Base-by-base conservation (phyloP, 2,797 vertebrate species). In the Poecile montanus region DNA sequence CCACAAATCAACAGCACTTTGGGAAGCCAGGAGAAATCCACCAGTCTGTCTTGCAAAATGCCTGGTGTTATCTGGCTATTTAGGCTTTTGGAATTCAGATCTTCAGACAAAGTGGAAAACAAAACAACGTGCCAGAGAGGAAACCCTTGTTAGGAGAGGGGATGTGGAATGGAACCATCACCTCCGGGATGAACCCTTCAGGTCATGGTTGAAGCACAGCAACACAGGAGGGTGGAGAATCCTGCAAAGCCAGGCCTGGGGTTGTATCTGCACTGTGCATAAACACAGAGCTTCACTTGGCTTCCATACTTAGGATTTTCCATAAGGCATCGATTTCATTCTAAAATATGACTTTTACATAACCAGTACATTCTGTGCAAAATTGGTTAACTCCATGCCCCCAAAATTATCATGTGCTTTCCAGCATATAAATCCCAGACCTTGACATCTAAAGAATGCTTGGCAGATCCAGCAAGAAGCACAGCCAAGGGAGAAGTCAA, bases 371-470 rank as follows among this genome's bases (percentile, higher is more conserved):
- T 86, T 88, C 85, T 93, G 91, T 94, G 88, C 89, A 85, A 96
- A 89, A 85, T 50, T 71, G 88, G 92, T 77, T 81, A 87, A 94
- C 91, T 97, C 87, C 67, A 2, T 58, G 10, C 53, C 84, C 93
- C 96, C 80, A 66, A 94, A 97, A 97, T 94, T 93, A 96, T 79
- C 79, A 86, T 88, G 95, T 2, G 13, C 82, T 93, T 97, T 91
- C 95, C 95, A 97, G 96, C 87, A 44, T 34, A 95, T 96, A 97
- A 98, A 97, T 97, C 94, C 91, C 91, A 95, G 92, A 53, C 73
- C 51, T 15, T 96, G 96, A 96, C 97, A 97, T 95, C 95, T 92
- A 85, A 97, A 95, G 97, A 97, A 98, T 97, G 97, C 94, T 95
- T 98, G 97, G 96, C 97, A 97, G 88, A 94, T 85, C 53, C 86